Evolutionary conservation across 2,797 vertebrate genomes (phyloP).

Genomic region (Prionace glauca): DNA sequence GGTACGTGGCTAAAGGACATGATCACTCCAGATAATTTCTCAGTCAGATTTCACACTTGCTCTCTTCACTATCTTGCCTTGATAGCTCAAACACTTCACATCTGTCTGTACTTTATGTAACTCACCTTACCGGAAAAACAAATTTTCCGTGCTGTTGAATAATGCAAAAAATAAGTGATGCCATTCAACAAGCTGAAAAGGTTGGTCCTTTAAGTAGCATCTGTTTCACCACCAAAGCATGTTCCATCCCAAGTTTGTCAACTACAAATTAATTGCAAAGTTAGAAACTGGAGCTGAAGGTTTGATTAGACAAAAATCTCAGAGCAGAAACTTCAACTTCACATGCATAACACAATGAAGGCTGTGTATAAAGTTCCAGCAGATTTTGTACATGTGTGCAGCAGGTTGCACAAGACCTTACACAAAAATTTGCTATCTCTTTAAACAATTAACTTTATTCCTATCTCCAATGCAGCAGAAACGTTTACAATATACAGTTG

Average conservation of each 20-base stretch:
- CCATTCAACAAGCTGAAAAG: not conserved
- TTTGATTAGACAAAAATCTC: not conserved
- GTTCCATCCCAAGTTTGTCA: not conserved
- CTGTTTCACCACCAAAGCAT: not conserved
- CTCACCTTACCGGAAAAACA: not conserved
- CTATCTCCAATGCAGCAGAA: not conserved
- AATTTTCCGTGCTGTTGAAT: not conserved
- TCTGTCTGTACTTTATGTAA: not conserved
- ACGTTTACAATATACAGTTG: not conserved
- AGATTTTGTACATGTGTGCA: not conserved
- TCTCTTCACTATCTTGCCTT: not conserved
- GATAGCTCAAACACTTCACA: not conserved
- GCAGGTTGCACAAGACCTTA: not conserved
- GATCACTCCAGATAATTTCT: not conserved
- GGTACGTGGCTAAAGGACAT: not conserved
- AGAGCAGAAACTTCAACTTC: not conserved
- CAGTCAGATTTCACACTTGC: not conserved
- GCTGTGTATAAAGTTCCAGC: no score
- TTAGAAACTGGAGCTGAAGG: not conserved
- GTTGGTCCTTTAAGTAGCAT: not conserved
- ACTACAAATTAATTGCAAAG: not conserved
- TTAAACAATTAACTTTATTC: not conserved
- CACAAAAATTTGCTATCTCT: not conserved
- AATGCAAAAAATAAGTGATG: not conserved
- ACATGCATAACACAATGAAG: not conserved